phyloP scores from a whole-genome alignment of 2,797 vertebrate species.

The Steatocranus sp. region DNA sequence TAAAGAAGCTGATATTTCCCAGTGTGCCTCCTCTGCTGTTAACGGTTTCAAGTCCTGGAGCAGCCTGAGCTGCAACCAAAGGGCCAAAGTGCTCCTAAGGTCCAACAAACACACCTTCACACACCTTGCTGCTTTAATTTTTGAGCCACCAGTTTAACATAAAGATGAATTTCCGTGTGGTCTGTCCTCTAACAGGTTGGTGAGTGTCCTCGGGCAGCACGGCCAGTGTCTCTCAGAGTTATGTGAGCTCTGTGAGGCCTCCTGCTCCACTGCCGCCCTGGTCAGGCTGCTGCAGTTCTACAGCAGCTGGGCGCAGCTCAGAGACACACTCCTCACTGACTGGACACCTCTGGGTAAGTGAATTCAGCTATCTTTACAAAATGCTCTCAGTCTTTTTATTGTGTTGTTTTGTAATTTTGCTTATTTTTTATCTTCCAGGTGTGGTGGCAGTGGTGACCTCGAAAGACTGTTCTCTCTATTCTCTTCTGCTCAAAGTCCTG shows the following conservation, averaged over 20 bases:
- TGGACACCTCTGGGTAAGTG: slow-evolving; percentile 81
- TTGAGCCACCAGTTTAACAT: neutral
- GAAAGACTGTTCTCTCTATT: slow-evolving; percentile 77
- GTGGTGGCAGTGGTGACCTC: slow-evolving; percentile 78
- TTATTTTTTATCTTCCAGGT: slow-evolving; percentile 56
- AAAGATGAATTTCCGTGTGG: neutral
- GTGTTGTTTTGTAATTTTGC: neutral
- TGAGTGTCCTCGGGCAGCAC: slow-evolving; percentile 59
- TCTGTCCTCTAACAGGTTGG: slow-evolving; percentile 41
- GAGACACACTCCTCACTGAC: slow-evolving; percentile 67
- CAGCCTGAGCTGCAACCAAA: slow-evolving; percentile 53
- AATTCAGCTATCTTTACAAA: neutral
- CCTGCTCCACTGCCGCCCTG: slow-evolving; percentile 68
- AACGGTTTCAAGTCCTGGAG: slow-evolving; percentile 62
- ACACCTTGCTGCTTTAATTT: neutral
- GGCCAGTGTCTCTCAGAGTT: slow-evolving; percentile 68
- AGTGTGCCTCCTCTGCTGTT: slow-evolving; percentile 50
- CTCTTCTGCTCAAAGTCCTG: slow-evolving; percentile 80
- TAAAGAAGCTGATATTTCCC: slow-evolving; percentile 56
- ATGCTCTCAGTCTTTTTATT: neutral
- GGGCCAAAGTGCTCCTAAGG: slow-evolving; percentile 71
- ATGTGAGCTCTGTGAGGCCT: slow-evolving; percentile 57
- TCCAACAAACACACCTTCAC: neutral
- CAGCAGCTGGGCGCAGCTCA: slow-evolving; percentile 77
- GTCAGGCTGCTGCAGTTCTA: slow-evolving; percentile 80